Evolutionary conservation across 2,797 vertebrate species (phyloP).

Genomic region (Orientallactaga sibirica): DNA sequence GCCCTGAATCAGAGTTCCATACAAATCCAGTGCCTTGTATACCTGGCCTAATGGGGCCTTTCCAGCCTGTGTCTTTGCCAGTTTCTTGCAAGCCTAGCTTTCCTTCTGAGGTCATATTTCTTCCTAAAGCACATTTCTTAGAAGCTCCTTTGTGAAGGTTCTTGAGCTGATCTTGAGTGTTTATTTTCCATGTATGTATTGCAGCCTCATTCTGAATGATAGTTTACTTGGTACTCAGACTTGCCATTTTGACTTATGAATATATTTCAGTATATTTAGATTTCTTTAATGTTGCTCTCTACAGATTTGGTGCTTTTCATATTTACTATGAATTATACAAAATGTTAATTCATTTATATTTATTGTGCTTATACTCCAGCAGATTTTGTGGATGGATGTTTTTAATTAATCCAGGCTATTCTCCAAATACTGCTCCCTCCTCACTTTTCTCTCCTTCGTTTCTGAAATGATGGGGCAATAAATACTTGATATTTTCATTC

Average conservation of each 20-base stretch:
- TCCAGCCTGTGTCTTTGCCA: not conserved
- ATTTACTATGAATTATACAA: not conserved
- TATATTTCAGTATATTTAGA: not conserved
- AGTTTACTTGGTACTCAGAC: not conserved
- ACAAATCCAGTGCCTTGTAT: too few species aligned
- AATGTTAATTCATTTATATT: conserved; percentile 32
- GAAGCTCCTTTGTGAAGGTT: too few species aligned
- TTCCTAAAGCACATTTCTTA: too few species aligned
- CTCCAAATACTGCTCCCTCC: not conserved
- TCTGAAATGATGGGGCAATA: not conserved
- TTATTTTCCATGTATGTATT: not conserved
- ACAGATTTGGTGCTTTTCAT: not conserved
- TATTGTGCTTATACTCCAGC: conserved; percentile 29
- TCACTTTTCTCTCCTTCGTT: not conserved
- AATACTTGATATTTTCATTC: not conserved
- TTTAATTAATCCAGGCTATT: not conserved
- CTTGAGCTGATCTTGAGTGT: too few species aligned
- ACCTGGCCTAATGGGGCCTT: too few species aligned
- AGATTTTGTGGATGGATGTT: not conserved
- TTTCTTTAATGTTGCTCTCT: not conserved
- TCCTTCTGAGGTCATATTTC: too few species aligned
- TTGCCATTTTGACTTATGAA: not conserved
- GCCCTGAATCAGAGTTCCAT: too few species aligned
- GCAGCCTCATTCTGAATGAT: conserved; percentile 21
- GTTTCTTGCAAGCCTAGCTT: too few species aligned